Conservation (phyloP, 2,797 vertebrate species). For the Scarus forsteni region DNA sequence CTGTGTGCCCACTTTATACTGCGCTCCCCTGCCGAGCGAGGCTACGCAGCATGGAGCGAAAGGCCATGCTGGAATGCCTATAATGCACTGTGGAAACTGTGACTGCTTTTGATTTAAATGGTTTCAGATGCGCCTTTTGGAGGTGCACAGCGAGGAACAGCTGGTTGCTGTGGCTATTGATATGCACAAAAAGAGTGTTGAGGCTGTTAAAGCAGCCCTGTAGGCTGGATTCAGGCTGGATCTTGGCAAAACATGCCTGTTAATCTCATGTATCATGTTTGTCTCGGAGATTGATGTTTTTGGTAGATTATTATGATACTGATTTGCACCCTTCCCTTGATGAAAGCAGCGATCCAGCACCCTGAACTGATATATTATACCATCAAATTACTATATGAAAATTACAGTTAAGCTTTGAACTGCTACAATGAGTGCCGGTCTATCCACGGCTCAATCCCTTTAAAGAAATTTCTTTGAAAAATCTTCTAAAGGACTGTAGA, state of each 20-base stretch:
- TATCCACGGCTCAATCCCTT: conserved; percentile 43
- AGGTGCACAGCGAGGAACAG: conserved; percentile 78
- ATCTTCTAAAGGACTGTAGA: conserved; percentile 65
- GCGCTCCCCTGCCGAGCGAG: conserved; percentile 73
- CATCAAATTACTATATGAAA: conserved; percentile 51
- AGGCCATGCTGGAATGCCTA: conserved; percentile 81
- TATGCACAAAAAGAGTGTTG: conserved; percentile 66
- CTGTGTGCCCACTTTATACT: conserved; percentile 79
- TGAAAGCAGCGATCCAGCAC: conserved; percentile 24
- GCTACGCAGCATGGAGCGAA: conserved; percentile 72
- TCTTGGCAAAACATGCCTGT: conserved; percentile 41
- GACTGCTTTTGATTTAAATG: conserved; percentile 86
- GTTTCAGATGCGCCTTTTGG: conserved; percentile 84
- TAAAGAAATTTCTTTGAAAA: conserved; percentile 63
- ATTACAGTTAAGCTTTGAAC: conserved; percentile 61
- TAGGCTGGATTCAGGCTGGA: conserved; percentile 49
- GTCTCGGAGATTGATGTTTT: conserved; percentile 56
- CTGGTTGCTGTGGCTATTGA: conserved; percentile 80
- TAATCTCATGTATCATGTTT: conserved; percentile 48
- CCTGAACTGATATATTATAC: conserved; percentile 34
- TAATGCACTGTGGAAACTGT: conserved; percentile 84
- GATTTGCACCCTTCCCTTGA: conserved; percentile 27
- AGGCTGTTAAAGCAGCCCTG: conserved; percentile 66
- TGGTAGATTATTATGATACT: conserved; percentile 51
- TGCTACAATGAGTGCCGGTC: conserved; percentile 51